These are phyloP conservation scores for Pseudolaguvia tuberculata DNA, from an alignment of 2,113 vertebrate genomes.

Conservation along the genomic window DNA sequence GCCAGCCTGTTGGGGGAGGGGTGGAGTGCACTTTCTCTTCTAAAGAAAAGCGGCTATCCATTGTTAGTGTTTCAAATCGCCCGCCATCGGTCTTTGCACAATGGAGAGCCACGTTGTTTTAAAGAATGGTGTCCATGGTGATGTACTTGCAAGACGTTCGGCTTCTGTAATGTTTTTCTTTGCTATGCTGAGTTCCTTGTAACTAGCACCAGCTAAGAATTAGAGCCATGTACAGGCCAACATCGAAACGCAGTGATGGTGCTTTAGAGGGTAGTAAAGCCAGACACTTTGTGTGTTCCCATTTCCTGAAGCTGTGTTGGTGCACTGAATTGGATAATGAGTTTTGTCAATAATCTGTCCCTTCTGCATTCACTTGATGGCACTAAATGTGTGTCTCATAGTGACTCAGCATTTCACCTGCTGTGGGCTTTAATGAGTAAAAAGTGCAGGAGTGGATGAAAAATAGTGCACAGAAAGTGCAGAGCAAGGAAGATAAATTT, in stretches of 20 bases:
- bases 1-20: slow-evolving; percentile 20
- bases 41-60: slow-evolving; percentile 30
- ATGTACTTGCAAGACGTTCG: slow-evolving; percentile 60
- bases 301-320: slow-evolving; percentile 33
- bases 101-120: slow-evolving; percentile 45
- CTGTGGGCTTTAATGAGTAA: slow-evolving; percentile 35
- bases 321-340: slow-evolving; percentile 17
- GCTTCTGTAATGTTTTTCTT: slow-evolving; percentile 58
- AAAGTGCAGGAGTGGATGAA: slow-evolving; percentile 30
- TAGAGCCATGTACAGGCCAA: slow-evolving; percentile 34
- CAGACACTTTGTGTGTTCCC: slow-evolving; percentile 6
- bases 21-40: slow-evolving; percentile 19
- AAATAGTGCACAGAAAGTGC: slow-evolving; percentile 20
- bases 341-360: slow-evolving; percentile 41
- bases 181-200: slow-evolving; percentile 35
- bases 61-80: slow-evolving; percentile 49
- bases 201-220: slow-evolving; percentile 48
- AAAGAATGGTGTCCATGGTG: slow-evolving; percentile 59
- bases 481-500: slow-evolving; percentile 33
- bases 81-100: slow-evolving; percentile 44
- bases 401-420: slow-evolving; percentile 48
- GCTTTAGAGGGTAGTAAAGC: slow-evolving; percentile 5
- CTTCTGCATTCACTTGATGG: slow-evolving; percentile 25
- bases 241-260: not conserved
- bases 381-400: slow-evolving; percentile 15